Conservation (phyloP, 2,888 invertebrate species). For the Idaea dimidiata region DNA sequence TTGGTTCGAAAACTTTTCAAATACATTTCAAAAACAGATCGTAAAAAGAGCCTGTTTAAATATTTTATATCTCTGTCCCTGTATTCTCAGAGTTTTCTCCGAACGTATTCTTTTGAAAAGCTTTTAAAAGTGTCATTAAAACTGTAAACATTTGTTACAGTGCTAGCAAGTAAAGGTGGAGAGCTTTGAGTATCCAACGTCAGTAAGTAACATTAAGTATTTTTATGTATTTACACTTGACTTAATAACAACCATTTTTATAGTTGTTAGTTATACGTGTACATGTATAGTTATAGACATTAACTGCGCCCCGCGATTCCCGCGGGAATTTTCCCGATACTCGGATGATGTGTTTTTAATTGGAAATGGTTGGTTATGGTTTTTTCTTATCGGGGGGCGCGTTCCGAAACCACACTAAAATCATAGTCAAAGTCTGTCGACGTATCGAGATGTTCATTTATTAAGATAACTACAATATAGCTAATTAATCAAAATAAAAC, state of each 20-base stretch:
- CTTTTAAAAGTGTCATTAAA: conserved; percentile 12
- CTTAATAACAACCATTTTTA: background rate
- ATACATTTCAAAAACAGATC: background rate
- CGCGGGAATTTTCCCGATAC: no score
- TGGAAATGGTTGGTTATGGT: no score
- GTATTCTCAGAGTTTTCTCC: background rate
- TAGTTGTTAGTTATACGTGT: no score
- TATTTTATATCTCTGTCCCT: conserved; percentile 2
- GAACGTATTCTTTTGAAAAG: conserved; percentile 1
- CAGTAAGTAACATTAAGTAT: background rate
- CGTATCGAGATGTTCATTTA: no score
- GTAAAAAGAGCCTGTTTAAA: background rate
- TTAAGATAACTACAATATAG: no score
- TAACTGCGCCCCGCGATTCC: no score
- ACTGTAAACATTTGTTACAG: conserved; percentile 12
- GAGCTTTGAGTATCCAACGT: background rate
- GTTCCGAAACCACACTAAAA: no score
- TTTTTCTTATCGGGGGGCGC: no score
- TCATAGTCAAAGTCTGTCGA: no score
- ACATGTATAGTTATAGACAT: no score
- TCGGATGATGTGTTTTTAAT: no score
- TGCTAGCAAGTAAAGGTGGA: conserved; percentile 1
- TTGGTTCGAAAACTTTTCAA: background rate
- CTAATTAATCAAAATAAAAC: no score
- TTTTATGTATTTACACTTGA: background rate